Conservation (phyloP, 2,888 invertebrate genomes). For the Ectemnius cavifrons region DNA sequence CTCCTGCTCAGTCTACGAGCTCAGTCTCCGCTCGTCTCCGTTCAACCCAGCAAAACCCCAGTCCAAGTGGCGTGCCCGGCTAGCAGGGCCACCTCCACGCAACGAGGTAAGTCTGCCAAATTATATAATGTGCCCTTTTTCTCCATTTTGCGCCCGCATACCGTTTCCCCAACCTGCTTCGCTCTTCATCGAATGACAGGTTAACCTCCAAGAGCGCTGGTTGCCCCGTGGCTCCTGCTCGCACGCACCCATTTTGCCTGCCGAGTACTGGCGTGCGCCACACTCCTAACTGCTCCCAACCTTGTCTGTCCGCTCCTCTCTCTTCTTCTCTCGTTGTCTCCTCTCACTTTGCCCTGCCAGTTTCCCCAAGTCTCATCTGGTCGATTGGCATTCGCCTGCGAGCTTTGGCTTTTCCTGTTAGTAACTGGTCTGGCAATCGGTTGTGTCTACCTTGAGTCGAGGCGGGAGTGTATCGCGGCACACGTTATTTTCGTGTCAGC, state of each 20-base stretch:
- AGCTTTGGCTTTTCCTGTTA: neutral
- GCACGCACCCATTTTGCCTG: slow-evolving; percentile 10
- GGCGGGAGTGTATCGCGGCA: slow-evolving; percentile 1
- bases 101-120: slow-evolving; percentile 57
- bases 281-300: neutral
- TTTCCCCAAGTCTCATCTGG: too few species aligned
- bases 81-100: slow-evolving; percentile 26
- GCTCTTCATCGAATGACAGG: slow-evolving; percentile 64
- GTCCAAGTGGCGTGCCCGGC: slow-evolving; percentile 19
- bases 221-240: neutral
- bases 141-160: slow-evolving; percentile 33
- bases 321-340: neutral
- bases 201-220: slow-evolving; percentile 64
- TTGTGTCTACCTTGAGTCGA: slow-evolving; percentile 9
- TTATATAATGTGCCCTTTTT: slow-evolving; percentile 56
- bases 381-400: neutral
- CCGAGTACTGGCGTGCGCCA: neutral
- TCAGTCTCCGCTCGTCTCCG: too few species aligned
- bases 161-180: slow-evolving; percentile 25
- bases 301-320: slow-evolving; percentile 8
- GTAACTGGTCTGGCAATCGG: slow-evolving; percentile 11
- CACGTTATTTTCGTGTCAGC: slow-evolving; percentile 47
- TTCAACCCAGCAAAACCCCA: neutral
- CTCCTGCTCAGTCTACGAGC: neutral
- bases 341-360: too few species aligned